phyloP scores from a whole-genome alignment of 2,888 invertebrate species.

The Eurytoma adleriae region DNA sequence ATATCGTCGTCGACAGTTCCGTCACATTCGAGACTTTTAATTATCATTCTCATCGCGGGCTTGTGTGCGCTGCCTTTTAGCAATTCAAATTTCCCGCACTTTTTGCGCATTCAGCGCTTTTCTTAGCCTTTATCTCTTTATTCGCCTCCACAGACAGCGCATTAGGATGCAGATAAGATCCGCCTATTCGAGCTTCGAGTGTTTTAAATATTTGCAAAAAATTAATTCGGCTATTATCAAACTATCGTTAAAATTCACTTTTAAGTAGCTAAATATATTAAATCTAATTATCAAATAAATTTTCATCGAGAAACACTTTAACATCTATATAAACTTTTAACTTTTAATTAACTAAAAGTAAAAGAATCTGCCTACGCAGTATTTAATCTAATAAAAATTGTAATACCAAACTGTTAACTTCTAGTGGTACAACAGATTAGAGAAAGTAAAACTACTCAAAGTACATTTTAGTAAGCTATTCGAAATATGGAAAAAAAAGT shows the following conservation, averaged over 20 bases:
- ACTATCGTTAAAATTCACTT: too few species aligned
- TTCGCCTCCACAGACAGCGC: not conserved
- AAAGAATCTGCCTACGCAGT: too few species aligned
- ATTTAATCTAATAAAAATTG: too few species aligned
- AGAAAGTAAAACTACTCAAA: slow-evolving; percentile 25
- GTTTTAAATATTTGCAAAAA: too few species aligned
- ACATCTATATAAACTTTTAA: too few species aligned
- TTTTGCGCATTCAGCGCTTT: not conserved
- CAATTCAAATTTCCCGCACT: not conserved
- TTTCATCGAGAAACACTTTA: too few species aligned
- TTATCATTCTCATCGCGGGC: slow-evolving; percentile 37
- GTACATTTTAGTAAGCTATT: not conserved
- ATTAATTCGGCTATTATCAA: too few species aligned
- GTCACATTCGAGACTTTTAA: slow-evolving; percentile 47
- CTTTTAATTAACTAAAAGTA: too few species aligned
- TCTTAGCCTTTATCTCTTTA: not conserved
- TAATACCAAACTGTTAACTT: not conserved
- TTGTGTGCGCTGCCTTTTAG: not conserved
- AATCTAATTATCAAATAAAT: too few species aligned
- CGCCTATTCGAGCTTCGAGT: too few species aligned
- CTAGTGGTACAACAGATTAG: slow-evolving; percentile 31
- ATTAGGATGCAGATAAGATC: too few species aligned
- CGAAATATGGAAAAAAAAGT: not conserved
- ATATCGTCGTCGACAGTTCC: slow-evolving; percentile 20
- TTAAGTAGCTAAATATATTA: too few species aligned